Evolutionary conservation across 92 coral and sea anemone genomes (phyloP).

Genomic region (Pocillopora grandis): DNA sequence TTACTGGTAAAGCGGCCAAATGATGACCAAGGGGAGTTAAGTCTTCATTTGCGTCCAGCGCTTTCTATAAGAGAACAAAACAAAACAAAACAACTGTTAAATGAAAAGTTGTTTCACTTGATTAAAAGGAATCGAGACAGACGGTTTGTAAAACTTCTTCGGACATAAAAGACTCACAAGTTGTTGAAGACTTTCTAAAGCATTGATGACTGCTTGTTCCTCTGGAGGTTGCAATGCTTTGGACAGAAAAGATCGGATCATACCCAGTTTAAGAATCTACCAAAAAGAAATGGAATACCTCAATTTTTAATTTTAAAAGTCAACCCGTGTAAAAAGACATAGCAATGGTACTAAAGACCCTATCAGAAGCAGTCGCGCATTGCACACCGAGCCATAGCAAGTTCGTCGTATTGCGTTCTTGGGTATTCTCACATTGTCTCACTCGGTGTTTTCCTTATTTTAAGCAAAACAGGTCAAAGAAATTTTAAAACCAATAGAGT

Average conservation of each 20-base stretch:
- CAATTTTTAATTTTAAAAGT: background rate
- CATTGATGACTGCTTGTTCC: slow-evolving; percentile 77
- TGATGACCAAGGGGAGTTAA: slow-evolving; percentile 96
- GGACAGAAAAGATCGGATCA: slow-evolving; percentile 75
- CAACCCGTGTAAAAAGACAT: background rate
- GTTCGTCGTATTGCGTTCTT: too few relatives aligned
- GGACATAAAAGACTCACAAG: slow-evolving; percentile 55
- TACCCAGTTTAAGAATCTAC: slow-evolving; percentile 87
- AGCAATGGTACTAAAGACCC: background rate
- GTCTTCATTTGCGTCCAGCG: slow-evolving; percentile 75
- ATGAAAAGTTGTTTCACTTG: too few relatives aligned
- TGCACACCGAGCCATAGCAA: too few relatives aligned
- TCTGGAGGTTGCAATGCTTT: slow-evolving; percentile 92
- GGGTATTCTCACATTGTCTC: too few relatives aligned
- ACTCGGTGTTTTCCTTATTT: too few relatives aligned
- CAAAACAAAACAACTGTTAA: background rate
- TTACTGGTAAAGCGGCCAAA: slow-evolving; percentile 90
- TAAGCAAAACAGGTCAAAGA: too few relatives aligned
- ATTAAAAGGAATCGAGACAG: too few relatives aligned
- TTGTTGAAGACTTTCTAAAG: slow-evolving; percentile 78
- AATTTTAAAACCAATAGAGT: too few relatives aligned
- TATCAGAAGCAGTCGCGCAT: too few relatives aligned
- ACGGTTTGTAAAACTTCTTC: background rate
- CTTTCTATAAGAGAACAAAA: slow-evolving; percentile 58
- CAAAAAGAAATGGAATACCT: background rate